Base-by-base conservation (phyloP, 2,113 vertebrate genomes). In the Psammodynastes pulverulentus region DNA sequence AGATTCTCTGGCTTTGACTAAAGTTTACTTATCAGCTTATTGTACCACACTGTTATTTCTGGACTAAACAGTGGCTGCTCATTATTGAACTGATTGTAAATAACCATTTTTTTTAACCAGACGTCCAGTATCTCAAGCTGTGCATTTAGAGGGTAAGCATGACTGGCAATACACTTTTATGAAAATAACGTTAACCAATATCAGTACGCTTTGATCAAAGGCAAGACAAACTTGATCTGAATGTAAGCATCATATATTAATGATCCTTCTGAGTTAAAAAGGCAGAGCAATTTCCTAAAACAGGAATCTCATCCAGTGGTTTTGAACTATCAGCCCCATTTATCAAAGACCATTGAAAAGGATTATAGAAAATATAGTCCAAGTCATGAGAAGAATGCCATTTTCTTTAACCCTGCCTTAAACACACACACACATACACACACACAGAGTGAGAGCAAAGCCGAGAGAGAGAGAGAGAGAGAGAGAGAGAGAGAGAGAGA, bases 41-140 rank as follows among this genome's bases (percentile, higher is more conserved):
- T 94, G 93, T 94, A 95, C 29, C 58, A 8, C 10, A 23, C 9
- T 67, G 53, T 9, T 95, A 43, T 94, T 96, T 92, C 88, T 86
- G 72, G 54, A 62, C 94, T 95, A 93, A 58, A 53, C 72, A 90
- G 3, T 2, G 89, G 79, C 67, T 49, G 54, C 13, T 45, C 87
- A 89, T 90, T 0, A 93, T 91, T 89, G 91, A 88, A 90, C 54
- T 86, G 94, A 43, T 79, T 53, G 29, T 62, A 15, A 10, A 21
- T 93, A 34, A 62, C 54, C 49, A 87, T 43, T 91, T 51, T 3
- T 87, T 91, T 91, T 87, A 67, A 87, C 52, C 34, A 91, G 84
- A 5, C 23, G 43, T 10, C 29, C 26, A 91, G 9, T 67, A 51
- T 85, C 67, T 21, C 94, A 39, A 51, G 48, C 26, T 87, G 54